Evolutionary conservation across 1,140 invertebrate species (phyloP).

Genomic region (Nixonia krombeini): DNA sequence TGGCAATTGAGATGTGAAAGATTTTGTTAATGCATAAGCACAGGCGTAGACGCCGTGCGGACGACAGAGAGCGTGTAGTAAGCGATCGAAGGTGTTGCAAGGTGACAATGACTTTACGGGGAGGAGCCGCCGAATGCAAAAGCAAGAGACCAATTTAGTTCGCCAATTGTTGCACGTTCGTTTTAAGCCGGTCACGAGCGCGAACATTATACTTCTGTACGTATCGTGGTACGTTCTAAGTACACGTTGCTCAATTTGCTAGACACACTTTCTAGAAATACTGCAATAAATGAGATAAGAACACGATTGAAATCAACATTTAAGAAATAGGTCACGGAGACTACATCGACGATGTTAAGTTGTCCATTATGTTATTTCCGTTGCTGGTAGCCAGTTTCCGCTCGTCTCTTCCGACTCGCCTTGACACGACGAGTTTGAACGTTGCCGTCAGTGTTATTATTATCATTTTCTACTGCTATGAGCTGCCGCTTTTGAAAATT

Average conservation of each 20-base stretch:
- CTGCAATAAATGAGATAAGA: neutral
- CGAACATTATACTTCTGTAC: neutral
- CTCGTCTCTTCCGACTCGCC: slow-evolving; percentile 10
- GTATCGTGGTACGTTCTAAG: neutral
- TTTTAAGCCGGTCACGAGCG: too few relatives aligned
- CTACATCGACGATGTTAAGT: slow-evolving; percentile 11
- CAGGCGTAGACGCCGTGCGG: too few relatives aligned
- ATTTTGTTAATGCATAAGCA: too few relatives aligned
- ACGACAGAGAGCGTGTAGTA: too few relatives aligned
- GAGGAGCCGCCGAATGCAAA: too few relatives aligned
- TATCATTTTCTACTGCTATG: slow-evolving; percentile 5
- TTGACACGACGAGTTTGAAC: slow-evolving; percentile 8
- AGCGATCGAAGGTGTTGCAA: too few relatives aligned
- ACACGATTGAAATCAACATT: slow-evolving; percentile 12
- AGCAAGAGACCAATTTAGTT: too few relatives aligned
- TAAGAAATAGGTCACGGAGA: slow-evolving; percentile 7
- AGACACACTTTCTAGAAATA: slow-evolving; percentile 4
- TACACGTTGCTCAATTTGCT: neutral
- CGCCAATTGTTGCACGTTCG: too few relatives aligned
- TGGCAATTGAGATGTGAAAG: too few relatives aligned
- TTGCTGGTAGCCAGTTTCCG: slow-evolving; percentile 7
- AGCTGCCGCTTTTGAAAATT: too few relatives aligned
- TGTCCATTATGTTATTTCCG: slow-evolving; percentile 16
- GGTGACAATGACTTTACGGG: too few relatives aligned
- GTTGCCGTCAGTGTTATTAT: slow-evolving; percentile 11